Base-by-base conservation (phyloP, 2,797 vertebrate genomes). In the Etheostoma nigrum region DNA sequence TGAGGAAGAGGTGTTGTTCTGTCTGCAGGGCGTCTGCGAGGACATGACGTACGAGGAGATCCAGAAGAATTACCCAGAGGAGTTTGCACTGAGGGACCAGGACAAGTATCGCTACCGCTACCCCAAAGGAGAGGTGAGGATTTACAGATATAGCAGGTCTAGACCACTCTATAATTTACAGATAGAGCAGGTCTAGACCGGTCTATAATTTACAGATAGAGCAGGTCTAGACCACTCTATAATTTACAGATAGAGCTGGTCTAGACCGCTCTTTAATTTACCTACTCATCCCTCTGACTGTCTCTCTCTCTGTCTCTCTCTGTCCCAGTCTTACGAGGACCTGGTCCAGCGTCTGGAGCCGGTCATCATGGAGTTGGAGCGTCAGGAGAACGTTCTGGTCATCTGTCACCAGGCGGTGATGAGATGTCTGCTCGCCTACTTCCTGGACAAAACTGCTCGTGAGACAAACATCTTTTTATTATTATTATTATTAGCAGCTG, bases 301-400 rank as follows among this genome's bases (percentile, higher is more conserved):
- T 36, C 33, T 40, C 10, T 11, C 2, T 40, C 36, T 11, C 12
- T 44, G 12, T 27, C 33, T 45, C 18, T 21, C 8, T 47, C 23
- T 19, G 42, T 36, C 0, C 10, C 87, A 97, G 97, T 97, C 96
- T 0, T 99, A 98, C 9, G 97, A 98, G 86, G 97, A 98, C 91
- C 90, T 99, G 69, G 97, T 98, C 66, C 97, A 98, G 88, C 95
- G 97, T 5, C 82, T 99, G 91, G 97, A 98, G 87, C 97, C 97
- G 0, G 97, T 98, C 76, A 98, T 98, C 92, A 99, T 99, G 97
- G 97, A 98, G 92, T 91, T 99, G 94, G 97, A 98, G 89, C 76
- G 97, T 44, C 97, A 99, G 91, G 97, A 98, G 94, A 98, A 99
- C 6, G 96, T 99, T 0, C 44, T 98, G 45, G 97, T 99, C 30